Base-by-base conservation (phyloP, 2,113 vertebrate genomes). In the Ascaphus truei region DNA sequence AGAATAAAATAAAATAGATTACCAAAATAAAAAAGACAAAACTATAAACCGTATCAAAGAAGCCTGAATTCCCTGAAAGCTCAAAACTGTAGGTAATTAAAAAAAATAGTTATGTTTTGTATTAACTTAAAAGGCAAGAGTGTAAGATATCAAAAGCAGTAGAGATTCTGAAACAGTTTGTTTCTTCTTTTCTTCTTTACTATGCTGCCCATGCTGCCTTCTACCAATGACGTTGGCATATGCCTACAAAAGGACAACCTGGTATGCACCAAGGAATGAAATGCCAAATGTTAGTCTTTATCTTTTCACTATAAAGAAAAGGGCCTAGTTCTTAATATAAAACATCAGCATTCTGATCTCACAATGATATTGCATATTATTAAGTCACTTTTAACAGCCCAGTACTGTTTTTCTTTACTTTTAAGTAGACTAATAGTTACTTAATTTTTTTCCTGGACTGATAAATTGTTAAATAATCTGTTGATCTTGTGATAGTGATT, bases 201-300 rank as follows among this genome's bases (percentile, higher is more conserved):
- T 37, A 41, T 52, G 67, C 67, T 69, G 60, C 57, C 67, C 10
- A 31, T 69, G 56, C 67, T 69, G 67, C 33, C 45, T 69, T 34
- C 53, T 34, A 58, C 56, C 41, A 59, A 51, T 69, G 67, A 41
- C 45, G 67, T 69, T 69, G 56, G 56, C 45, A 39, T 61, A 61
- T 69, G 67, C 56, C 43, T 48, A 51, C 67, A 69, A 69, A 69
- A 69, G 67, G 67, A 69, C 56, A 69, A 69, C 67, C 67, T 69
- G 67, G 67, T 69, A 69, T 22, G 67, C 67, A 60, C 57, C 56
- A 69, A 60, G 56, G 67, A 69, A 61, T 69, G 56, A 69, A n/a
- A 69, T 69, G 56, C 56, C 56, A 69, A 69, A 69, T 69, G 67
- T 69, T 69, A 69, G 56, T 61, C 45, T 59, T 57, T 68, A 68